phyloP scores from a whole-genome alignment of 2,113 vertebrate species.

The Grammomys surdaster region DNA sequence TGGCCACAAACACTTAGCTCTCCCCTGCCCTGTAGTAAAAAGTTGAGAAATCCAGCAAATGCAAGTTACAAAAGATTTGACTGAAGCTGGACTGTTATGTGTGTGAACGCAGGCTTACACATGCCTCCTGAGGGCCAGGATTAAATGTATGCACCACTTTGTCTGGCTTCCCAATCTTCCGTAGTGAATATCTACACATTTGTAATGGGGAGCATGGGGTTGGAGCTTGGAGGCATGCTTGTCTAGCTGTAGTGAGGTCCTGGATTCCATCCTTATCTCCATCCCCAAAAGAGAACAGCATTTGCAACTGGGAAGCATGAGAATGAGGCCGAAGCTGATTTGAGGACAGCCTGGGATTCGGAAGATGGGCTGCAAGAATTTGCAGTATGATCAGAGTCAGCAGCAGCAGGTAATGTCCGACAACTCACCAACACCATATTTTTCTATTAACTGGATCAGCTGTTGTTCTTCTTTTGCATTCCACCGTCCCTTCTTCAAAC shows the following conservation, averaged over 20 bases:
- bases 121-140: not conserved
- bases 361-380: too few species aligned
- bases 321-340: too few species aligned
- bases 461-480: constrained; percentile 88
- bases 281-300: not conserved
- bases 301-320: not conserved
- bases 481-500: constrained; percentile 92
- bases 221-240: not conserved
- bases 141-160: not conserved
- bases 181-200: accelerated
- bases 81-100: not conserved
- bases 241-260: not conserved
- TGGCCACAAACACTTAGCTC: not conserved
- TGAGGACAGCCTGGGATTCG: accelerated
- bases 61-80: accelerated
- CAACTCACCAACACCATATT: constrained; percentile 92
- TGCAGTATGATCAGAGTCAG: not conserved
- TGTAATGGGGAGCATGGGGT: too few species aligned
- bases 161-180: not conserved
- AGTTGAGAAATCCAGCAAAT: accelerated
- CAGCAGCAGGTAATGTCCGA: accelerated
- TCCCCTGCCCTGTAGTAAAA: accelerated
- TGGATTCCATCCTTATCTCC: not conserved
- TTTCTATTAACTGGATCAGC: constrained; percentile 88
- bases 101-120: too few species aligned